A percentile compares a stretch with the other conserved stretches of the same genome.
These are phyloP conservation scores for Ferdinandea cuprea DNA, from an alignment of 2,888 invertebrate species.

Conservation along the genomic window DNA sequence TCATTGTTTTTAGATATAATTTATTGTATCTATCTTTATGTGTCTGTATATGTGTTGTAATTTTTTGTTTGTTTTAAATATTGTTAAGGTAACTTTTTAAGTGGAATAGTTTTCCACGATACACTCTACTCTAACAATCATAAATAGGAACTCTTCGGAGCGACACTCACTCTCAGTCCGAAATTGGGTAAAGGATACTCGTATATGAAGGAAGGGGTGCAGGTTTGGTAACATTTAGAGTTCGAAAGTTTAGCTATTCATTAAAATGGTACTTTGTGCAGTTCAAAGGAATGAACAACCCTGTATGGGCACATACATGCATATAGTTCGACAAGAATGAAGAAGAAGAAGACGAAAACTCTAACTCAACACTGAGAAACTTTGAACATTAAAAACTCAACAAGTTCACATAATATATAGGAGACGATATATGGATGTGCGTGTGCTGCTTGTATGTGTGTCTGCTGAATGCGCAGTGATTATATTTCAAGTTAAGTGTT, in stretches of 20 bases:
- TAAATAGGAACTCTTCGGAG: conserved; percentile 37
- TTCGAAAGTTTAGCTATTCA: conserved; percentile 72
- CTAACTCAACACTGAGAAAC: conserved; percentile 59
- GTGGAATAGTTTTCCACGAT: conserved; percentile 25
- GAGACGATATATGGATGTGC: conserved; percentile 1
- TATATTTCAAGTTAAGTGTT: conserved; percentile 67
- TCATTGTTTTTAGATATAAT: conserved; percentile 36
- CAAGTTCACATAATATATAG: conserved; percentile 61
- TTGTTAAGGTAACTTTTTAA: conserved; percentile 28
- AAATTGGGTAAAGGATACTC: neutral
- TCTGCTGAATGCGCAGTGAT: conserved; percentile 33
- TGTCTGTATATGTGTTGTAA: conserved; percentile 60
- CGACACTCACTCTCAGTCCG: conserved; percentile 4
- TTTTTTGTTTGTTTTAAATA: conserved; percentile 16
- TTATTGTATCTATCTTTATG: conserved; percentile 53
- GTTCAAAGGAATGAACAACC: conserved; percentile 64
- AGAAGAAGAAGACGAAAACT: conserved; percentile 17
- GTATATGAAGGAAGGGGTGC: neutral
- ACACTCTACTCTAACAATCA: conserved; percentile 42
- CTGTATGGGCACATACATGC: neutral
- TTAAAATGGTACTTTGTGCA: conserved; percentile 68
- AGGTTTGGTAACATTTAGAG: conserved; percentile 39
- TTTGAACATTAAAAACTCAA: conserved; percentile 73
- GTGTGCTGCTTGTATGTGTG: conserved; percentile 21
- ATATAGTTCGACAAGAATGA: neutral